Evolutionary conservation across 1,140 invertebrate species (phyloP), one percentile per base, ranked within the genome.

Genomic region (Orussus abietinus): DNA sequence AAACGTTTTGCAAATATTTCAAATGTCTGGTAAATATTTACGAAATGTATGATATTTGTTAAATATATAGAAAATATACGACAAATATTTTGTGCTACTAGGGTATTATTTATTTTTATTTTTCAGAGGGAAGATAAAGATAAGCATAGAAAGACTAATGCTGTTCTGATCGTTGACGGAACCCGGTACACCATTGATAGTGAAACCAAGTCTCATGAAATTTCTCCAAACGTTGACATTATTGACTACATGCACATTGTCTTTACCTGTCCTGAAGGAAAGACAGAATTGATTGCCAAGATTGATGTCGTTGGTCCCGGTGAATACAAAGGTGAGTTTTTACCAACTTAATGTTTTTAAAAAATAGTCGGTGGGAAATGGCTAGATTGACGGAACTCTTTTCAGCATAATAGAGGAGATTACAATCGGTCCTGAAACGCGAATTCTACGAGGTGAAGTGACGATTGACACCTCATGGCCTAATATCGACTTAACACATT

Each of bases 251-350:
- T 65, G 12, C 53, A 64, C 44, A 32, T 80, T 19, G 65, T 73
- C 19, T 57, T 76, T n/a, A 66, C 59, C 3, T 57, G 52, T 20
- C 75, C 77, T 1, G 51, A 64, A 11, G 72, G 68, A 18, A 76
- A 77, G 29, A 70, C 72, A 0, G 74, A 74, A 48, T 19, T 85
- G 0, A 69, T 66, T 22, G 57, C 75, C 2, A 80, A 81, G 51
- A 63, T 76, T 3, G 74, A 75, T 20, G 66, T 70, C 21, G 51
- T 80, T 1, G 75, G 75, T 26, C 72, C 78, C 0, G 72, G 65
- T 5, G 78, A 83, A 54, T 77, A 75, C 22, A 77, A 77, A 39
- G 58, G 77, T 39, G 73, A 75, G 13, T 22, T 81, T 0, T n/a
- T 62, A 76, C 21, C 75, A 79, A 45, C 44, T 79, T 30, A 53